These are phyloP conservation scores for Hafferia zeledoni DNA, from an alignment of 2,797 vertebrate genomes.

Conservation along the genomic window DNA sequence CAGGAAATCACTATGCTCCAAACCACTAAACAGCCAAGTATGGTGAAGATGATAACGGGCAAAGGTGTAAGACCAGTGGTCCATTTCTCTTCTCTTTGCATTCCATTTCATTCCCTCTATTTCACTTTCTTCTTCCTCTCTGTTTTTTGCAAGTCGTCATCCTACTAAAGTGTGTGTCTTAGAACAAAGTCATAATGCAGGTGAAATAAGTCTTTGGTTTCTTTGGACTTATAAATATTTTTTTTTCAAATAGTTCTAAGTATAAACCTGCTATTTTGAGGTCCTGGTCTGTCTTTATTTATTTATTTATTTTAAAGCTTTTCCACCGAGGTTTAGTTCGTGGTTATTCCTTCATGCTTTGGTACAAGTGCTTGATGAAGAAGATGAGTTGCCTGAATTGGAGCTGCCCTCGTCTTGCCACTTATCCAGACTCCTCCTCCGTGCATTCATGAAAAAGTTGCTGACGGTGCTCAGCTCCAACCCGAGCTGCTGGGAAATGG, in stretches of 20 bases:
- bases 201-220: slow-evolving; percentile 99
- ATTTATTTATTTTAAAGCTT: slow-evolving; percentile 92
- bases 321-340: slow-evolving; percentile 96
- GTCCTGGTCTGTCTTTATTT: slow-evolving; percentile 88
- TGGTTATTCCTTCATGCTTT: slow-evolving; percentile 94
- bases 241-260: slow-evolving; percentile 84
- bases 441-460: slow-evolving; percentile 99
- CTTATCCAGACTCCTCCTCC: slow-evolving; percentile 97
- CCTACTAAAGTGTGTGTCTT: slow-evolving; percentile 88
- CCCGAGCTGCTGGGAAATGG: slow-evolving; percentile 98
- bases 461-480: slow-evolving; percentile 98
- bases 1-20: slow-evolving; percentile 76
- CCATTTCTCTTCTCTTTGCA: slow-evolving; percentile 49
- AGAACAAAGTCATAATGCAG: slow-evolving; percentile 91
- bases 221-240: slow-evolving; percentile 99
- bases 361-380: slow-evolving; percentile 93
- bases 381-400: slow-evolving; percentile 87
- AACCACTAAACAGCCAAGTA: slow-evolving; percentile 83
- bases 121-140: slow-evolving; percentile 20
- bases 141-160: slow-evolving; percentile 83
- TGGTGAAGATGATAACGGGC: slow-evolving; percentile 77
- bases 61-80: slow-evolving; percentile 86
- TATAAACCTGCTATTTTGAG: slow-evolving; percentile 89
- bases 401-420: slow-evolving; percentile 96
- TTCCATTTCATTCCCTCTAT: slow-evolving; percentile 9